Evolutionary conservation across 2,888 invertebrate species (phyloP).

Genomic region (Dendrolimus houi): DNA sequence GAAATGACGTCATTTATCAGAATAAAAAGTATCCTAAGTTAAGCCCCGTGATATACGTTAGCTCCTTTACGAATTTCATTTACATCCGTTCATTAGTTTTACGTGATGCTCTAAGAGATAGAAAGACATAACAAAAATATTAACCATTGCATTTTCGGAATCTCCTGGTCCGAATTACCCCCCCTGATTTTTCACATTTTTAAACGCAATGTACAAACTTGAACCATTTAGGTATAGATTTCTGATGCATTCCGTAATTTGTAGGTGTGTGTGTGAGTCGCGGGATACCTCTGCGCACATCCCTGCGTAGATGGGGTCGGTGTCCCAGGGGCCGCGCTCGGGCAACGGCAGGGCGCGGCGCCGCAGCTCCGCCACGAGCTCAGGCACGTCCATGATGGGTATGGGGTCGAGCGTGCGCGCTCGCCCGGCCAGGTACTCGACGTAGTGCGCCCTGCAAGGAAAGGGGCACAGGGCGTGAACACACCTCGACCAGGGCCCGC

Average conservation of each 20-base stretch:
- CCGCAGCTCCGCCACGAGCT: slow-evolving; percentile 91
- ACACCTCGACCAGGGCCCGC: slow-evolving; percentile 79
- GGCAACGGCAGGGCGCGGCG: slow-evolving; percentile 90
- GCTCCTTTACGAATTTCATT: no score
- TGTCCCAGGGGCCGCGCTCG: slow-evolving; percentile 87
- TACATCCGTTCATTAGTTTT: no score
- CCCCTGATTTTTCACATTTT: no score
- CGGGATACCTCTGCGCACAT: slow-evolving; percentile 88
- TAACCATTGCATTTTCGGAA: no score
- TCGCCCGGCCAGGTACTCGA: slow-evolving; percentile 94
- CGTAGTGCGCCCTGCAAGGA: slow-evolving; percentile 89
- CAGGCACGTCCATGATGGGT: slow-evolving; percentile 89
- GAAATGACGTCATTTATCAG: no score
- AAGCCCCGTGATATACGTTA: no score
- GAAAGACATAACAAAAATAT: no score
- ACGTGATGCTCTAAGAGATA: no score
- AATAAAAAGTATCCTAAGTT: no score
- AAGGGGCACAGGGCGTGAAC: slow-evolving; percentile 31
- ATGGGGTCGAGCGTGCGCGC: slow-evolving; percentile 94
- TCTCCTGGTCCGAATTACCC: no score
- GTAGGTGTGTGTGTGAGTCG: slow-evolving; percentile 2
- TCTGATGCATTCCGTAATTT: not conserved
- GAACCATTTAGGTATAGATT: not conserved
- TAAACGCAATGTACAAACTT: no score
- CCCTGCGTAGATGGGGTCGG: slow-evolving; percentile 88